Base-by-base conservation (phyloP, 1,140 invertebrate genomes). In the Tetramorium alpestre region DNA sequence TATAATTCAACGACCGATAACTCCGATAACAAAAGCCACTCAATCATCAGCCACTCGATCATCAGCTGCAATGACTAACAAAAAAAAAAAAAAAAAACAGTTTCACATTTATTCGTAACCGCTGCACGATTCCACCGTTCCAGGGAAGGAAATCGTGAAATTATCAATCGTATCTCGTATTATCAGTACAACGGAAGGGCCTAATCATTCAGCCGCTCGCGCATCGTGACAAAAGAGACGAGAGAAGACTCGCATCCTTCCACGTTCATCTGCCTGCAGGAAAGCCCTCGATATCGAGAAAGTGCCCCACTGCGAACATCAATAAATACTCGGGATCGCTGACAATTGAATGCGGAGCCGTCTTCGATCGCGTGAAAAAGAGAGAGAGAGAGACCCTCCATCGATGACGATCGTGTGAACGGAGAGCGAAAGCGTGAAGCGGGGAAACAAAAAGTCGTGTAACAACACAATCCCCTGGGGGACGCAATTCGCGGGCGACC, bases 331-430 rank as follows among this genome's bases (percentile, higher is more conserved):
- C 38, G 18, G 3, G 22, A 60, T 25, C 51, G 8, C 49, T 6
- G 38, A 80, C 62, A 56, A 56, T 56, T 18, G 77, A 81, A 44
- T 41, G 33, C 33, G 41, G 54, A 81, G 41, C n/a, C 33, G 28
- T 13, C 77, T 49, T 67, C 28, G 11, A 64, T 58, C 47, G 47
- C 76, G 67, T 47, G 67, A 56, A 67, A 81, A 38, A 73, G 33
- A 33, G 4, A 0, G 33, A 33, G 28, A 33, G 28, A 33, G 44
- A 47, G 44, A 82, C 25, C 11, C 38, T n/a, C 28, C 28, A 28
- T 47, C 49, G 69, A 33, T 33, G 51, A 82, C 67, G 67, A 73
- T 47, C 80, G 49, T 73, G 80, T 16, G 65, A 82, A 82, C 80
- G 67, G 80, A 82, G 73, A 82, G 67, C 67, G 69, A 82, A 60